Evolutionary conservation across 2,888 invertebrate species (phyloP), one percentile per base, ranked within the genome.

Genomic region (Xanthorhoe spadicearia): DNA sequence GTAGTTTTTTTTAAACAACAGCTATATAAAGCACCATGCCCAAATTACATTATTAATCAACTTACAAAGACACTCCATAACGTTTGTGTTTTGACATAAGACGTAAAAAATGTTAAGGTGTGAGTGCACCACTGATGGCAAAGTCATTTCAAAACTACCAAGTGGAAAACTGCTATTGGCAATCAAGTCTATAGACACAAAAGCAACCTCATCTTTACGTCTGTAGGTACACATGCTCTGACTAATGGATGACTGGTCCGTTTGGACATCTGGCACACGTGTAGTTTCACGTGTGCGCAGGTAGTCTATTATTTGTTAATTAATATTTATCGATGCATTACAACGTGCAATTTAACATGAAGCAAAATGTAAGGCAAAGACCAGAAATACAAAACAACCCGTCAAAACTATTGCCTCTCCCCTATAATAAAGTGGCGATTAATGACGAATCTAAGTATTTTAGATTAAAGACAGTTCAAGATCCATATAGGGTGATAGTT

Each of bases 121-220:
- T 50, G 59, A 60, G 59, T 64, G 53, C 53, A 49, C 46, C 43
- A 46, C 56, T 63, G 32, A 63, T 52, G 48, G 63, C 53, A 50
- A 64, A 28, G 49, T 8, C 43, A 65, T 65, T 65, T 60, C 60
- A 56, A 65, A 60, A 55, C 32, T 5, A 15, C 18, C 13, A 63
- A 53, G 63, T 53, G 19, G 62, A 57, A 58, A 58, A 57, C 63
- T n/a, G 28, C 52, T 57, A 56, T 63, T 57, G 57, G 57, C 35
- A 57, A 48, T 53, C 63, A 51, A 59, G 38, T 54, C 50, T 54
- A 51, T 50, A 49, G 50, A 51, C 48, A 17, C 48, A 48, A 51
- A n/a, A n/a, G 57, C 54, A 55, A 55, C 19, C 38, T 49, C 38
- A 50, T 49, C 10, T 38, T 32, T 48, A 48, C 48, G 18, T 56